Percentiles rank a stretch among this genome's conserved stretches.
Evolutionary conservation across 2,113 vertebrate genomes (phyloP).

Genomic region (Amblyornis subalaris): DNA sequence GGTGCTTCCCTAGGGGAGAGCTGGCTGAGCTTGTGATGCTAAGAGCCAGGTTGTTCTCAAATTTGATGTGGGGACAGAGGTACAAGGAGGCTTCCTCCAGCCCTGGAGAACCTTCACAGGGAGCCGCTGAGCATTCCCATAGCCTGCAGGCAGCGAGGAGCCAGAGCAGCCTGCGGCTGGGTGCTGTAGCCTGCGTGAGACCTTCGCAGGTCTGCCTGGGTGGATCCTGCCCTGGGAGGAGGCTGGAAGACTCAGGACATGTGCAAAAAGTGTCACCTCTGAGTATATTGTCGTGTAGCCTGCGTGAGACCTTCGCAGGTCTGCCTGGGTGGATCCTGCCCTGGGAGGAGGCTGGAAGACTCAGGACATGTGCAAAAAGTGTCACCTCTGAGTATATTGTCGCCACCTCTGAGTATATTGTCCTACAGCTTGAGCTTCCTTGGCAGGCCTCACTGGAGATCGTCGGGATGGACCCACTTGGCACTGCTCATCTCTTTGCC

Average conservation of each 20-base stretch:
- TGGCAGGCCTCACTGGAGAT: not conserved
- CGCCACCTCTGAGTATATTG: not conserved
- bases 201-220: not conserved
- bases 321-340: not conserved
- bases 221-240: not conserved
- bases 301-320: rapidly evolving
- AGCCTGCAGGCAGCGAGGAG: not conserved
- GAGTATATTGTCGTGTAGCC: not conserved
- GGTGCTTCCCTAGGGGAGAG: not conserved
- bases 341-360: not conserved
- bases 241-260: not conserved
- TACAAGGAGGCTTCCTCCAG: not conserved
- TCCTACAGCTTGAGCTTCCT: not conserved
- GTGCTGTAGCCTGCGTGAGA: not conserved
- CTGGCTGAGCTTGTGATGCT: not conserved
- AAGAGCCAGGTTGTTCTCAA: not conserved
- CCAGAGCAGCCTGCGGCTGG: not conserved
- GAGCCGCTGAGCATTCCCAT: not conserved
- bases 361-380: not conserved
- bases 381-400: not conserved
- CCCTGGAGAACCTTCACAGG: not conserved
- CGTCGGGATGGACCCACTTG: not conserved
- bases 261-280: not conserved
- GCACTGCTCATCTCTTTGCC: rapidly evolving
- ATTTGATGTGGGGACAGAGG: not conserved